A percentile compares a stretch with the other conserved stretches of the same genome.
Evolutionary conservation across 2,797 vertebrate species (phyloP).

Genomic region (Sciaenops ocellatus): DNA sequence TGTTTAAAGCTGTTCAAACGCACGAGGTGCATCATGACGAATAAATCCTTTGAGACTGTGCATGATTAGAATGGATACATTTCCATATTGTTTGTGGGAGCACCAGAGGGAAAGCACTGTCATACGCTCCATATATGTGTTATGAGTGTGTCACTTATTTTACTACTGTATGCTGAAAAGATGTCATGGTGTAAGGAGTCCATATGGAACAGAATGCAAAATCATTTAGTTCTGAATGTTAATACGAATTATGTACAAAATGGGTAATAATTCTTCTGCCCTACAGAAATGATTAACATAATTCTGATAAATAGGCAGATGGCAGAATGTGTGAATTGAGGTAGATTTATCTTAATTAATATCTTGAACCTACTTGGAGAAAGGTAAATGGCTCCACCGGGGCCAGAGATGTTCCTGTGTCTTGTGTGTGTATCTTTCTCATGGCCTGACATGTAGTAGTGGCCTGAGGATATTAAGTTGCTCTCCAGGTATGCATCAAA

Average conservation of each 20-base stretch:
- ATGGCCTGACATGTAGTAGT: conserved; percentile 78
- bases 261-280: conserved; percentile 99
- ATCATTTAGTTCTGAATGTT: conserved; percentile 99
- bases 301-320: conserved; percentile 99
- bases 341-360: conserved; percentile 99
- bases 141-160: conserved; percentile 66
- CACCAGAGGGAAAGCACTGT: conserved; percentile 60
- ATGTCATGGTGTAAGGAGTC: conserved; percentile 81
- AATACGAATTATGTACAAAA: conserved; percentile 98
- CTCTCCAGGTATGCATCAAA: conserved; percentile 87
- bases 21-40: conserved; percentile 64
- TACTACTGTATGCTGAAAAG: conserved; percentile 77
- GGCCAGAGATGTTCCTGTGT: conserved; percentile 84
- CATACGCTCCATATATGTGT: conserved; percentile 44
- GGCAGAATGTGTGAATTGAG: conserved; percentile 99
- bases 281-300: conserved; percentile 99
- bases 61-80: conserved; percentile 72
- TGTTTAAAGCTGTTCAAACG: conserved; percentile 69
- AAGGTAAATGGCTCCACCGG: conserved; percentile 95
- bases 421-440: conserved; percentile 80
- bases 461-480: conserved; percentile 84
- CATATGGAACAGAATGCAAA: conserved; percentile 93
- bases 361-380: conserved; percentile 96
- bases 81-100: conserved; percentile 78
- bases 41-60: conserved; percentile 63